phyloP scores from a whole-genome alignment of 2,888 invertebrate genomes.

The Pterostichus madidus region DNA sequence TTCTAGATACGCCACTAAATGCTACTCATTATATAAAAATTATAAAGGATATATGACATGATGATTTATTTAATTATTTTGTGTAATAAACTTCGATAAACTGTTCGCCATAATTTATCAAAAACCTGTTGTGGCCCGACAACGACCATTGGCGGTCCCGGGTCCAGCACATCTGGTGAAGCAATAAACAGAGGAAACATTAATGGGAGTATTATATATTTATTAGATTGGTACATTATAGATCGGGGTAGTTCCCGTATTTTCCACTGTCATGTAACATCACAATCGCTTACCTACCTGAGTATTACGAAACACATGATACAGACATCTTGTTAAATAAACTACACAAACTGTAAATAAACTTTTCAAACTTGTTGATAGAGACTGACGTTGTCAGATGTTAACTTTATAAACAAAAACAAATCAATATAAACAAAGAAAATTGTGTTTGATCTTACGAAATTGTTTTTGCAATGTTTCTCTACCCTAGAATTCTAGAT shows the following conservation, averaged over 20 bases:
- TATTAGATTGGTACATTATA: conserved; percentile 34
- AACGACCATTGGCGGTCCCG: not conserved
- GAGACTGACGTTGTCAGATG: conserved; percentile 47
- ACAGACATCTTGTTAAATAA: conserved; percentile 48
- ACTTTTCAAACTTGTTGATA: conserved; percentile 41
- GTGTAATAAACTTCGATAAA: not conserved
- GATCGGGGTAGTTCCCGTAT: not conserved
- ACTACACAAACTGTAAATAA: conserved; percentile 28
- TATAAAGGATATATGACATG: no score
- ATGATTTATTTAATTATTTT: no score
- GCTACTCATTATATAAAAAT: no score
- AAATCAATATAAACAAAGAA: conserved; percentile 43
- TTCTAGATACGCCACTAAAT: no score
- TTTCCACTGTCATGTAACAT: conserved; percentile 19
- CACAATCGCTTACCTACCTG: conserved; percentile 11
- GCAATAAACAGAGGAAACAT: conserved; percentile 35
- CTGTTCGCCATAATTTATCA: conserved; percentile 6
- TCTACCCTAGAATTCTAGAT: not conserved
- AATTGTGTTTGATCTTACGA: conserved; percentile 33
- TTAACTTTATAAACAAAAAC: conserved; percentile 43
- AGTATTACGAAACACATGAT: not conserved
- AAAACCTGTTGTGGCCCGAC: conserved; percentile 1
- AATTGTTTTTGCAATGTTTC: conserved; percentile 33
- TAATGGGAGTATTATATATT: conserved; percentile 27
- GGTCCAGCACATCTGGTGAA: conserved; percentile 3